Evolutionary conservation across 2,113 vertebrate genomes (phyloP).

Genomic region (Neotragus moschatus): DNA sequence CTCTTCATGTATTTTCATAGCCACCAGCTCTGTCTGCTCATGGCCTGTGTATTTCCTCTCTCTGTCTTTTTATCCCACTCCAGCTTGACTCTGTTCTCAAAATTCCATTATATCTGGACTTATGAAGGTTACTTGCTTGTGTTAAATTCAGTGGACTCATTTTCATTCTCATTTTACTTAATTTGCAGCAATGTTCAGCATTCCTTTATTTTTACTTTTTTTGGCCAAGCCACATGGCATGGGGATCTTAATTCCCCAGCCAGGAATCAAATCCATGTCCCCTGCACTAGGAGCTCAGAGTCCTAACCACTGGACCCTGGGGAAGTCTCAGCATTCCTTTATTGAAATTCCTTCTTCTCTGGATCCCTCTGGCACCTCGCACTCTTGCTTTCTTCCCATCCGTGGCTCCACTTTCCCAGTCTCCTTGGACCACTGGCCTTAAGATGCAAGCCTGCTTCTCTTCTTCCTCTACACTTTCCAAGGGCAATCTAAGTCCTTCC

Average conservation of each 20-base stretch:
- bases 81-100: background rate
- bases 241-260: background rate
- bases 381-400: background rate
- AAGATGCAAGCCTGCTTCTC: background rate
- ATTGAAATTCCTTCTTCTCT: background rate
- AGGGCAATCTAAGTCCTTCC: no score
- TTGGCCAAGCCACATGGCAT: background rate
- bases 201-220: background rate
- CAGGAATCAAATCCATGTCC: background rate
- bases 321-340: background rate
- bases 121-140: background rate
- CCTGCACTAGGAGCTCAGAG: background rate
- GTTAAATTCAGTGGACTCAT: background rate
- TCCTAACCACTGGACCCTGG: background rate
- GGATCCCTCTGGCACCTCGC: background rate
- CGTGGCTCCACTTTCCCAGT: background rate
- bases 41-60: background rate
- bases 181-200: background rate
- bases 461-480: background rate
- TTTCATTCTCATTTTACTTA: constrained; percentile 12
- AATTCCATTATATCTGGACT: background rate
- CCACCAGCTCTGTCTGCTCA: background rate
- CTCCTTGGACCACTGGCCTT: background rate
- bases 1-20: background rate
- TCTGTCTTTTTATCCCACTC: background rate